Evolutionary conservation across 2,113 vertebrate species (phyloP).

Genomic region (Elanus axillaris): DNA sequence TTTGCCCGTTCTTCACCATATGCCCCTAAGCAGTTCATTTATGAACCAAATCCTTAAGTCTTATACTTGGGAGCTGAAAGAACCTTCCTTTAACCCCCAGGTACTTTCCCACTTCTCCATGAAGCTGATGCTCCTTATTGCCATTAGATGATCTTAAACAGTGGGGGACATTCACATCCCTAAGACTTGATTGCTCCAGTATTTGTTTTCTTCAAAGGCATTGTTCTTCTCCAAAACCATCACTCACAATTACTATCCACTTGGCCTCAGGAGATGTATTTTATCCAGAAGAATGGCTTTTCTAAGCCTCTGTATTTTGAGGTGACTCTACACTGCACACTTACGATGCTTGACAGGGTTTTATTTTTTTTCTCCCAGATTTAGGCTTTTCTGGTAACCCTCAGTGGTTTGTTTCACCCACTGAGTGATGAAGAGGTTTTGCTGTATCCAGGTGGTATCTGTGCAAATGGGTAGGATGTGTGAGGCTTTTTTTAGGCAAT

Average conservation of each 20-base stretch:
- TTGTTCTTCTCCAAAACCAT: background rate
- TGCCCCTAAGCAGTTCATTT: background rate
- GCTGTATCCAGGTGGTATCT: background rate
- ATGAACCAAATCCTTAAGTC: background rate
- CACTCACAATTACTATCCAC: background rate
- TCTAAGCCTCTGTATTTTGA: background rate
- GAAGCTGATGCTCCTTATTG: background rate
- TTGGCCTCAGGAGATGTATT: background rate
- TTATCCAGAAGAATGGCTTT: background rate
- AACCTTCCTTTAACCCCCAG: background rate
- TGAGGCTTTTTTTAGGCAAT: background rate
- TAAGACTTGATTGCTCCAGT: background rate
- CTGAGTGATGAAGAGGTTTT: background rate
- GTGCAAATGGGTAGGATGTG: background rate
- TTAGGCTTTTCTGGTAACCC: background rate
- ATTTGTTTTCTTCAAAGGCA: background rate
- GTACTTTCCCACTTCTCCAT: background rate
- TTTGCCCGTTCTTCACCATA: background rate
- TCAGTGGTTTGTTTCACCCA: background rate
- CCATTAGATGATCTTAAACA: background rate
- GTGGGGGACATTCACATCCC: background rate
- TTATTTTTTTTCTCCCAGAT: background rate
- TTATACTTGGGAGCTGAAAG: background rate
- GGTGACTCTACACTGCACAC: background rate
- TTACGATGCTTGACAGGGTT: background rate